Evolutionary conservation across 2,797 vertebrate species (phyloP), one percentile per base, ranked within the genome.

Genomic region (Cuniculus paca): DNA sequence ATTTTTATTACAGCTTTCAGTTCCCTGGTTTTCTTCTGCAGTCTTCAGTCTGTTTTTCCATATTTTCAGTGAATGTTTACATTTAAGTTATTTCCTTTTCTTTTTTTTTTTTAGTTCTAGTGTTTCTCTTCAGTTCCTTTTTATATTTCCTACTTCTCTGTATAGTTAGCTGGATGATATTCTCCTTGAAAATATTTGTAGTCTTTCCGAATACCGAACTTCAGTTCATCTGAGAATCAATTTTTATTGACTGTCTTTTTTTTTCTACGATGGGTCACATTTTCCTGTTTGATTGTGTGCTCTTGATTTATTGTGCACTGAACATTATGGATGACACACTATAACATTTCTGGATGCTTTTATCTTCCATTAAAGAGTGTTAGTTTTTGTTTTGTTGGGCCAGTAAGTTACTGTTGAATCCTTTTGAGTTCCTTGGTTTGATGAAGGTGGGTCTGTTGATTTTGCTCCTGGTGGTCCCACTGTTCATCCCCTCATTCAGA

Each of bases 191-290:
- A 60, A 16, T 34, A 74, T 42, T 92, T 81, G 70, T 54, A 88
- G 6, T 58, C 4, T 1, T 74, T 50, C 8, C 28, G 74, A 70
- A 86, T 58, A 88, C 13, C 5, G 79, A 26, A 19, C 31, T 92
- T 93, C 12, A 24, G 17, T 13, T 61, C 68, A 78, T 81, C 13
- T 78, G 34, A 16, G 61, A 45, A 68, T 86, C 74, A 54, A 11
- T 91, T 95, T 94, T 42, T 91, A 48, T 84, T 75, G 83, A 77
- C 22, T 75, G 1, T 70, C 31, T 91, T 83, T 89, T 78, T 78
- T 84, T 72, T 65, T 65, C 28, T 65, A 26, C 16, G 39, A 19
- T 14, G 48, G 74, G 3, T 58, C 6, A 36, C 60, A 70, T 50
- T 80, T 93, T 87, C n/a, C 42, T 19, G 39, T 68, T 42, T 75